These are phyloP conservation scores for Diogma glabrata DNA, from an alignment of 2,888 invertebrate genomes.

Conservation along the genomic window DNA sequence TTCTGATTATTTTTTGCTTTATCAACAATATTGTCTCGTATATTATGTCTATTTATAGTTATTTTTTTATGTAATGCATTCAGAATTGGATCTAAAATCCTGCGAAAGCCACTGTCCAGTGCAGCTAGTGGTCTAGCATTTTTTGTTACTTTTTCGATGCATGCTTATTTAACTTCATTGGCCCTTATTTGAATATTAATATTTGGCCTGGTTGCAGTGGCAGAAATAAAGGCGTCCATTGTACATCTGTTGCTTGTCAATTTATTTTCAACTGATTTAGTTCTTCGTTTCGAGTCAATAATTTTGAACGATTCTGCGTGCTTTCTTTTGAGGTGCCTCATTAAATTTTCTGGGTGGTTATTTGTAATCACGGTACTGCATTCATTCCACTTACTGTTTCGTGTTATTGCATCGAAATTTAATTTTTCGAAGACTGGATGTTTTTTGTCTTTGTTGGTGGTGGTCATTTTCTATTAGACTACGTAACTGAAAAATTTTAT, in stretches of 20 bases:
- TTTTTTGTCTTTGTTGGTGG: conserved; percentile 7
- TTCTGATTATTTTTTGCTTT: not conserved
- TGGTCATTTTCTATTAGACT: conserved; percentile 5
- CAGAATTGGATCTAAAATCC: conserved; percentile 10
- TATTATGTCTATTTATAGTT: not conserved
- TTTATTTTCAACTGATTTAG: conserved; percentile 1
- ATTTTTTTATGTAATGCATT: not conserved
- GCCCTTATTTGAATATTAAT: not conserved
- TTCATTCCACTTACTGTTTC: conserved; percentile 7
- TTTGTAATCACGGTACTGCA: conserved; percentile 1
- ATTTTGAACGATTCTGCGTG: conserved; percentile 8
- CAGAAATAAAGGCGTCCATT: not conserved
- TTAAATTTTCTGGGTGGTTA: conserved; percentile 15
- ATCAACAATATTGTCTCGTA: not conserved
- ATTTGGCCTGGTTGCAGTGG: conserved; percentile 2
- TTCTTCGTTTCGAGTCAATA: not conserved
- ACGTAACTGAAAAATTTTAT: not conserved
- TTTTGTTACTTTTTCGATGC: conserved; percentile 12
- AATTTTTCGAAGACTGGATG: conserved; percentile 7
- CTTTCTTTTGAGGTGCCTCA: conserved; percentile 7
- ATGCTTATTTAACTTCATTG: conserved; percentile 5
- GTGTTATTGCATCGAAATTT: conserved; percentile 3
- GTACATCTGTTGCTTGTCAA: not conserved
- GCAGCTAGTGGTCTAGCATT: conserved; percentile 14
- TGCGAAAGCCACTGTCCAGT: conserved; percentile 11